Percentiles rank a stretch among this genome's conserved stretches.
Conservation (phyloP, 2,888 invertebrate genomes). For the Phengaris alcon region DNA sequence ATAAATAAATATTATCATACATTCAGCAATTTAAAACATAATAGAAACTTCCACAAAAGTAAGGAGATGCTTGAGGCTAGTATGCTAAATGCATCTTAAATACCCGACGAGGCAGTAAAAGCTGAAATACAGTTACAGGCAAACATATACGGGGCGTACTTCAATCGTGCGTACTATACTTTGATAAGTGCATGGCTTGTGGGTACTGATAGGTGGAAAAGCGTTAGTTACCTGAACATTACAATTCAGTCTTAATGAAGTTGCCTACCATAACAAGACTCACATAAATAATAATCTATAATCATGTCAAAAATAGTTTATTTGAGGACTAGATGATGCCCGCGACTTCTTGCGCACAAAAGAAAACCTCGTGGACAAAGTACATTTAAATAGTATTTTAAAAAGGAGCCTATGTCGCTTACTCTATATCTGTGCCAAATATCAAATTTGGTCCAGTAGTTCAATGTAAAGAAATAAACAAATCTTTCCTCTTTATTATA, state of each 20-base stretch:
- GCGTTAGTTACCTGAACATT: slow-evolving; percentile 24
- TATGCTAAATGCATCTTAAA: slow-evolving; percentile 29
- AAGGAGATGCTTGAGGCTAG: background rate
- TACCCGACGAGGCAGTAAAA: background rate
- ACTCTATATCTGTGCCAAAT: too few species aligned
- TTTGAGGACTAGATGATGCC: too few species aligned
- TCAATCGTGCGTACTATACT: slow-evolving; percentile 67
- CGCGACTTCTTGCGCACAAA: too few species aligned
- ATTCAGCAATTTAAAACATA: background rate
- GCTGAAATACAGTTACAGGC: slow-evolving; percentile 53
- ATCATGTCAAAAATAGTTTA: too few species aligned
- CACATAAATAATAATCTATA: too few species aligned
- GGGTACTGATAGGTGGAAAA: slow-evolving; percentile 48
- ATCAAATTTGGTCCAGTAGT: too few species aligned
- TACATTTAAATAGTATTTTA: too few species aligned
- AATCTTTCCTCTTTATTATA: too few species aligned
- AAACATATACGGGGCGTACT: slow-evolving; percentile 49
- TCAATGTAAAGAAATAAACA: too few species aligned
- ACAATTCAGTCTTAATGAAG: background rate
- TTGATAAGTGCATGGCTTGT: slow-evolving; percentile 52
- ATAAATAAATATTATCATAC: background rate
- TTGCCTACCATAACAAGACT: too few species aligned
- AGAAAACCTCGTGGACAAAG: too few species aligned
- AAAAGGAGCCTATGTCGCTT: too few species aligned
- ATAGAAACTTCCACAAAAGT: background rate